A percentile compares a stretch with the other conserved stretches of the same genome.
phyloP scores from a whole-genome alignment of 2,797 vertebrate species.

The Chrysocyon brachyurus region DNA sequence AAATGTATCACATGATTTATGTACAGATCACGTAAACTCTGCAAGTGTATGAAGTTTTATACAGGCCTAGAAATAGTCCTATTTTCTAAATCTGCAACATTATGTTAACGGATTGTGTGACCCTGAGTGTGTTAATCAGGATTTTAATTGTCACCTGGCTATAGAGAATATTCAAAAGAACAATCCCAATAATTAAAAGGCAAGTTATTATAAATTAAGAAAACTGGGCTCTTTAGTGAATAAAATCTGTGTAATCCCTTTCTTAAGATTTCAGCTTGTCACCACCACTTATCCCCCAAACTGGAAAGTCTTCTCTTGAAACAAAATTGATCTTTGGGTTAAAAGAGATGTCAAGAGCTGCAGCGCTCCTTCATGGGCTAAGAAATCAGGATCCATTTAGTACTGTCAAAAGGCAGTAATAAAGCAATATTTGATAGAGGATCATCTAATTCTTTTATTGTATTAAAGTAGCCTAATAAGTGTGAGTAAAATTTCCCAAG shows the following conservation, averaged over 20 bases:
- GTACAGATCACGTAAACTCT: background rate
- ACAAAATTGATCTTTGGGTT: constrained; percentile 47
- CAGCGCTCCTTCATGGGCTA: constrained; percentile 60
- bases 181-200: background rate
- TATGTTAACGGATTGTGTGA: background rate
- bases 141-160: constrained; percentile 30
- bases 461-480: constrained; percentile 46
- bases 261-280: constrained; percentile 16
- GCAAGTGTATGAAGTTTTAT: background rate
- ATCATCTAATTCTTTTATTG: constrained; percentile 52
- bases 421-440: background rate
- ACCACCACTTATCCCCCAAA: background rate
- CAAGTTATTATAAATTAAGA: background rate
- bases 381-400: constrained; percentile 68
- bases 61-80: background rate
- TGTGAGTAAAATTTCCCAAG: constrained; percentile 4
- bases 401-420: constrained; percentile 68
- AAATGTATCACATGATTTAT: background rate
- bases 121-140: background rate
- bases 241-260: background rate
- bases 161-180: constrained; percentile 49
- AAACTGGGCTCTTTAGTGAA: constrained; percentile 7
- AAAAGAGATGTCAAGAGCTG: constrained; percentile 72
- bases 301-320: background rate
- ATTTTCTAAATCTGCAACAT: background rate